phyloP scores from a whole-genome alignment of 2,797 vertebrate species.

The Neosalanx taihuensis region DNA sequence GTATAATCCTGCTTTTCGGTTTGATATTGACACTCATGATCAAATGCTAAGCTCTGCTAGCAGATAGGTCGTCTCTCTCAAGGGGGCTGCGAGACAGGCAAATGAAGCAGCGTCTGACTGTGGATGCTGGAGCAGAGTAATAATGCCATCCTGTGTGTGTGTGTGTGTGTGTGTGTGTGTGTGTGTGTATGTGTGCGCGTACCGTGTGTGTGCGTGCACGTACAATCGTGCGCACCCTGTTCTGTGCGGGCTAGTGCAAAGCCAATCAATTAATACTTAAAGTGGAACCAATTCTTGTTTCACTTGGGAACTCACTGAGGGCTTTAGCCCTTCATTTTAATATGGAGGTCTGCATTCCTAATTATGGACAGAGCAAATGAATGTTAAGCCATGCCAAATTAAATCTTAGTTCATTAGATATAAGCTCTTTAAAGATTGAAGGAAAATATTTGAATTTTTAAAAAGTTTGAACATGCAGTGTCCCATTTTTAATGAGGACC shows the following conservation, averaged over 20 bases:
- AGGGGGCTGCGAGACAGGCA: slow-evolving; percentile 67
- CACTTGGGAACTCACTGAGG: slow-evolving; percentile 74
- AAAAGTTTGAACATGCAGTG: slow-evolving; percentile 75
- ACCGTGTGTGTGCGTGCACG: slow-evolving; percentile 26
- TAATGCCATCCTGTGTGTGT: slow-evolving; percentile 43
- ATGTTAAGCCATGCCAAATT: slow-evolving; percentile 78
- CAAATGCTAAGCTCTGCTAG: slow-evolving; percentile 76
- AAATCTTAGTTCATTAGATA: slow-evolving; percentile 79
- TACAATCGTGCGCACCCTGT: slow-evolving; percentile 24
- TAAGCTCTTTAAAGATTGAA: slow-evolving; percentile 79
- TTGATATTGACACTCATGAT: slow-evolving; percentile 77
- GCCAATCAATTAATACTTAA: slow-evolving; percentile 79
- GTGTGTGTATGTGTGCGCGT: slow-evolving; percentile 12
- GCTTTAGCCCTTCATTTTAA: slow-evolving; percentile 77
- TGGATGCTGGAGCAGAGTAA: slow-evolving; percentile 73
- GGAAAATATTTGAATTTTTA: slow-evolving; percentile 77
- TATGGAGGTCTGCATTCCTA: slow-evolving; percentile 74
- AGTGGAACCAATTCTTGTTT: slow-evolving; percentile 78
- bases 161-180: slow-evolving; percentile 40
- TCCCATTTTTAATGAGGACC: slow-evolving; percentile 76
- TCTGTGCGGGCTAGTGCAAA: slow-evolving; percentile 75
- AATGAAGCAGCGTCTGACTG: slow-evolving; percentile 75
- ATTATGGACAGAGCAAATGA: slow-evolving; percentile 76
- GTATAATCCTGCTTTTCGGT: slow-evolving; percentile 75
- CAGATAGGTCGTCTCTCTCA: slow-evolving; percentile 72